Conservation (phyloP, 2,888 invertebrate species). For the Drosophila barbarae region DNA sequence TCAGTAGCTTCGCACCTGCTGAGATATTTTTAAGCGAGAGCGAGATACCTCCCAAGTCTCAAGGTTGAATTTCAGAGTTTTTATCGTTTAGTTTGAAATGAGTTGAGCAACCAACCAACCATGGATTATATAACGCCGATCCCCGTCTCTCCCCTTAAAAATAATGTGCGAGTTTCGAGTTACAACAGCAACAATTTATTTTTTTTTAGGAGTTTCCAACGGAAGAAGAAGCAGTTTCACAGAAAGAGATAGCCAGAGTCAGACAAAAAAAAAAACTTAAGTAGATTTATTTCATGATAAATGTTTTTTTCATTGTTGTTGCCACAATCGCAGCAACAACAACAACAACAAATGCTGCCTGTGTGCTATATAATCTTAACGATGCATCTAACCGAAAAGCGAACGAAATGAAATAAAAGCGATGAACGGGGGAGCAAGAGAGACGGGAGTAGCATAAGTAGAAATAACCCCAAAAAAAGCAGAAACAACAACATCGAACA, state of each 20-base stretch:
- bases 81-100: constrained; percentile 26
- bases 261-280: constrained; percentile 46
- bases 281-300: constrained; percentile 74
- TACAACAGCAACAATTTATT: constrained; percentile 35
- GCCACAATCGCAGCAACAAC: constrained; percentile 53
- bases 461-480: constrained; percentile 50
- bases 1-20: constrained; percentile 32
- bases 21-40: not conserved
- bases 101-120: constrained; percentile 36
- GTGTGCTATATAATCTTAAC: constrained; percentile 64
- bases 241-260: constrained; percentile 36
- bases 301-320: constrained; percentile 64
- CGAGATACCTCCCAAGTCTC: constrained; percentile 10
- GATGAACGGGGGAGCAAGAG: constrained; percentile 25
- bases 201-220: constrained; percentile 29
- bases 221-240: constrained; percentile 5
- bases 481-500: constrained; percentile 42
- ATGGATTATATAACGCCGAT: constrained; percentile 51
- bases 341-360: constrained; percentile 48
- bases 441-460: constrained; percentile 26
- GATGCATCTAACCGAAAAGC: constrained; percentile 67
- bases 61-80: constrained; percentile 28
- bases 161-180: constrained; percentile 59
- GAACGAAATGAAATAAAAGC: constrained; percentile 73
- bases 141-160: constrained; percentile 12